Base-by-base conservation (phyloP, 2,113 vertebrate genomes). In the Neotoma lepida region DNA sequence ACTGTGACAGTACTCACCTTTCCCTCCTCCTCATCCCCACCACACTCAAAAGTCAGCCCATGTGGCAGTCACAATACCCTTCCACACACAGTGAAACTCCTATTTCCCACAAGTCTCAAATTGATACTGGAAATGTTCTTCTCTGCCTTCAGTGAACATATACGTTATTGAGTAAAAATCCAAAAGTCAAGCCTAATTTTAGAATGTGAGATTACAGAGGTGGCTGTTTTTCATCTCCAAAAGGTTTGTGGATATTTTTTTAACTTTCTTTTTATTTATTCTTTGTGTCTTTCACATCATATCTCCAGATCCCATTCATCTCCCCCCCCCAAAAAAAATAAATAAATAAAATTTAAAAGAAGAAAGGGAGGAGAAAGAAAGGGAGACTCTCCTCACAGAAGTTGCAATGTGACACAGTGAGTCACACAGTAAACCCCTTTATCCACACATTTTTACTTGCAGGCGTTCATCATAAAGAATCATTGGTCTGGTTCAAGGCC, bases 61-160 rank as follows among this genome's bases (percentile, higher is more conserved):
- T 51, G 28, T 86, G 91, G 78, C 49, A 93, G 74, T 74, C 85
- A 93, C 90, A 90, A 78, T 63, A 88, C 66, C 91, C 82, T 90
- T 95, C 86, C 96, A 76, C 80, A 86, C 7, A 4, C 44, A 86
- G 61, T 39, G 89, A 95, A 93, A 96, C 93, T 84, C 41, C 74
- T 54, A 3, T 94, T 95, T 96, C 95, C 96, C 93, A 94, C 94
- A 96, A 97, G 96, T 93, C 94, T 97, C 96, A 96, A 94, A 89
- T 8, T 77, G 56, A 95, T 80, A 94, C 93, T 96, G 92, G 94
- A 97, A 97, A 96, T 90, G 71, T 93, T 93, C 95, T 97, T 91
- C 49, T 92, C 61, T 74, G 90, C 78, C 90, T 92, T 63, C 73
- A 77, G 66, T 64, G 81, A 97, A 97, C 91, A 96, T 90, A n/a